These are phyloP conservation scores for Doris montereyensis DNA, from an alignment of 2,888 invertebrate genomes.

Conservation along the genomic window DNA sequence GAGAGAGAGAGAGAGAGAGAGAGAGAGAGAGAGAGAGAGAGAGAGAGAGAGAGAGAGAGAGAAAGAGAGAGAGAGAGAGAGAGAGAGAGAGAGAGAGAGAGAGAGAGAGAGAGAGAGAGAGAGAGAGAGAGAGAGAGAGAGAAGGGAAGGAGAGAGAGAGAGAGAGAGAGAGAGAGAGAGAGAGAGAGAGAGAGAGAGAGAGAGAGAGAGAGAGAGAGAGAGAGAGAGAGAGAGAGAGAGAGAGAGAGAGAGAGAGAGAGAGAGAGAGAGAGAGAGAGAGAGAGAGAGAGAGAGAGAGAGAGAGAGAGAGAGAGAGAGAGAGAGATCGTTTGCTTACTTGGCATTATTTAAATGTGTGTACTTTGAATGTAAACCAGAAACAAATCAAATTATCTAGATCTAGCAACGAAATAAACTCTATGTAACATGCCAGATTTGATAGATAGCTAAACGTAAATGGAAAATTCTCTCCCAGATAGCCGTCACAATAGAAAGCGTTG, in stretches of 20 bases:
- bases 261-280: too few species aligned
- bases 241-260: not conserved
- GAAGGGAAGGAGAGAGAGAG: not conserved
- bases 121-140: not conserved
- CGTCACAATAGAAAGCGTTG: too few species aligned
- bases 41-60: not conserved
- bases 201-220: not conserved
- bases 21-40: not conserved
- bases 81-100: not conserved
- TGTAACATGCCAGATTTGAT: too few species aligned
- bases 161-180: not conserved
- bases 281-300: too few species aligned
- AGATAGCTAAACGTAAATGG: too few species aligned
- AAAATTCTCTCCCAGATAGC: too few species aligned
- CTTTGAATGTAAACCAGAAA: too few species aligned
- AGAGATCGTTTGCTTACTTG: too few species aligned
- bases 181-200: not conserved
- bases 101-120: not conserved
- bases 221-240: not conserved
- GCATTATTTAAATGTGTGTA: too few species aligned
- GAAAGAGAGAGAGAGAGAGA: not conserved
- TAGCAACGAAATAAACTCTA: too few species aligned
- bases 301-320: too few species aligned
- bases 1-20: not conserved
- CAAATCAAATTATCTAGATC: too few species aligned